Conservation (phyloP, 2,113 vertebrate genomes). For the Dendropsophus ebraccatus region DNA sequence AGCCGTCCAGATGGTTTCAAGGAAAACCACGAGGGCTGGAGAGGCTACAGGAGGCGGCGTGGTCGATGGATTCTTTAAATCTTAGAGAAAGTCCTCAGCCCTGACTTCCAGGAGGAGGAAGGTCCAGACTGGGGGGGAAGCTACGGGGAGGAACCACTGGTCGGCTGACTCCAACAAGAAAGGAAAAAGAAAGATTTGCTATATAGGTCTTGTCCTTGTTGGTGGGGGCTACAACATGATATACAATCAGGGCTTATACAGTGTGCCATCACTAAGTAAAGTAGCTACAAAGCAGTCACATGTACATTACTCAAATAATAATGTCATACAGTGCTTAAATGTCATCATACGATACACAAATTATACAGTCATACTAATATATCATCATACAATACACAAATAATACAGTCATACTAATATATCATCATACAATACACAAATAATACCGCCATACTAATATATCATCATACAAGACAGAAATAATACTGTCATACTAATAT, state of each 20-base stretch:
- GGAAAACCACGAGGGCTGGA: slow-evolving; percentile 2
- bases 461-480: background rate
- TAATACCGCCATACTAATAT: no score
- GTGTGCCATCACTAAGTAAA: no score
- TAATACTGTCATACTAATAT: no score
- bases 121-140: background rate
- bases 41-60: background rate
- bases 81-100: background rate
- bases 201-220: background rate
- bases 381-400: background rate
- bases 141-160: no score
- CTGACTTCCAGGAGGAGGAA: background rate
- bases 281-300: no score
- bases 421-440: background rate
- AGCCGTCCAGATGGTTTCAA: slow-evolving; percentile 27
- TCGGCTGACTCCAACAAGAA: no score
- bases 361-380: no score
- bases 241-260: no score
- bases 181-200: no score
- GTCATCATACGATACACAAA: no score
- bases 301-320: background rate
- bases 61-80: background rate
- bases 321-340: no score
- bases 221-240: background rate
- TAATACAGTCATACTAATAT: no score